Evolutionary conservation across 1,140 invertebrate genomes (phyloP), one percentile per base, ranked within the genome.

Genomic region (Drosophila pectinifera): DNA sequence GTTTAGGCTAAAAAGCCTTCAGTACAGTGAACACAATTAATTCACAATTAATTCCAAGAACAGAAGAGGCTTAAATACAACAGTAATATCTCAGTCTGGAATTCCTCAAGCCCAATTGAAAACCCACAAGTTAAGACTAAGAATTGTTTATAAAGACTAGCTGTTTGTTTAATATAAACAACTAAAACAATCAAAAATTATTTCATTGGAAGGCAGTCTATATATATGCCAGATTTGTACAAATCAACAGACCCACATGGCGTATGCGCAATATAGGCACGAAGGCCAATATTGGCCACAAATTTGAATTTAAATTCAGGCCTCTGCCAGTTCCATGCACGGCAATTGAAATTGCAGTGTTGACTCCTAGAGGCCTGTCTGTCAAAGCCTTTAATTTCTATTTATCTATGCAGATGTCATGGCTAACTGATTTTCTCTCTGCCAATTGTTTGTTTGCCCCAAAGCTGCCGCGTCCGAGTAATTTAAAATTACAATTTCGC

Each of bases 381-480:
- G 36, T 46, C 26, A 49, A 34, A 18, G 20, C 31, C 16, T 70
- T 43, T 26, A 43, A 56, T 68, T 77, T 79, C 31, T 63, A 64
- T 83, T 63, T 83, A 81, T 56, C 39, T 76, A 70, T 75, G 61
- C 61, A 65, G 34, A 49, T 39, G 72, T 56, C 64, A 65, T 34
- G 67, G 38, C 54, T 78, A 65, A 73, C 73, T 78, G 79, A 58
- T 73, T 82, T 73, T 45, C 31, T 24, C 4, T 34, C 14, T n/a
- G 6, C 20, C 49, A 10, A 46, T 56, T 46, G 49, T 69, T 69
- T 68, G 28, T 34, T 68, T 38, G 39, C 8, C 20, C 34, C 11
- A 18, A n/a, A 24, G 5, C 11, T 18, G 6, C 5, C 1, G 20
- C n/a, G 18, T 36, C 5, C n/a, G 11, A 54, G 48, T 55, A 69